Evolutionary conservation across 2,888 invertebrate species (phyloP).

Genomic region (Hermodice carunculata): DNA sequence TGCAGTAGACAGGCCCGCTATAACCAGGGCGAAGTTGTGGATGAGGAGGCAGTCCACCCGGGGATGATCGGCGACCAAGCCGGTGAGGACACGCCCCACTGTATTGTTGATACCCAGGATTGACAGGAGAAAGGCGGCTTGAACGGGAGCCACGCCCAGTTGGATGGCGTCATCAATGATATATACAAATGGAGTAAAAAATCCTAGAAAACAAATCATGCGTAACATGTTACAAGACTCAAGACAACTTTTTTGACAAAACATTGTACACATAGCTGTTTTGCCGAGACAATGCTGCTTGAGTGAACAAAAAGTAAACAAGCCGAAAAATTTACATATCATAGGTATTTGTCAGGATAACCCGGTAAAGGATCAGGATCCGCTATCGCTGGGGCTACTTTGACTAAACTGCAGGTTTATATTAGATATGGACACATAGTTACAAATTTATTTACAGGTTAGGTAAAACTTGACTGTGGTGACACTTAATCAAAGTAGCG

Average conservation of each 20-base stretch:
- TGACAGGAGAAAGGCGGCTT: slow-evolving; percentile 69
- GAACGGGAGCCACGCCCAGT: slow-evolving; percentile 69
- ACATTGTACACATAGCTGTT: no score
- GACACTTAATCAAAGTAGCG: no score
- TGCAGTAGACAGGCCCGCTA: slow-evolving; percentile 93
- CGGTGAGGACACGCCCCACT: slow-evolving; percentile 67
- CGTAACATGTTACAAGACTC: neutral
- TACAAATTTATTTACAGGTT: no score
- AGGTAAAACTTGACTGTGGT: no score
- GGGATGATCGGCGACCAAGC: slow-evolving; percentile 79
- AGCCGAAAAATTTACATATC: no score
- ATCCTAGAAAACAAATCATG: slow-evolving; percentile 41
- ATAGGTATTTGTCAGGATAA: neutral
- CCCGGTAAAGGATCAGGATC: neutral
- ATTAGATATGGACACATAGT: neutral
- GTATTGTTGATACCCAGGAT: slow-evolving; percentile 63
- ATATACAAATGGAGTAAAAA: slow-evolving; percentile 65
- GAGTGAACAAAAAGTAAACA: no score
- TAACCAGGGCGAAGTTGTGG: slow-evolving; percentile 88
- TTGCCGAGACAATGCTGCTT: no score
- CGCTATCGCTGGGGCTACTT: no score
- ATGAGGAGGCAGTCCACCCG: slow-evolving; percentile 88
- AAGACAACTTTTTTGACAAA: neutral
- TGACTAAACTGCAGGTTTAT: neutral
- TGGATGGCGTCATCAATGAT: slow-evolving; percentile 48